Evolutionary conservation across 2,797 vertebrate species (phyloP), one percentile per base, ranked within the genome.

Genomic region (Pangasius mekongensis): DNA sequence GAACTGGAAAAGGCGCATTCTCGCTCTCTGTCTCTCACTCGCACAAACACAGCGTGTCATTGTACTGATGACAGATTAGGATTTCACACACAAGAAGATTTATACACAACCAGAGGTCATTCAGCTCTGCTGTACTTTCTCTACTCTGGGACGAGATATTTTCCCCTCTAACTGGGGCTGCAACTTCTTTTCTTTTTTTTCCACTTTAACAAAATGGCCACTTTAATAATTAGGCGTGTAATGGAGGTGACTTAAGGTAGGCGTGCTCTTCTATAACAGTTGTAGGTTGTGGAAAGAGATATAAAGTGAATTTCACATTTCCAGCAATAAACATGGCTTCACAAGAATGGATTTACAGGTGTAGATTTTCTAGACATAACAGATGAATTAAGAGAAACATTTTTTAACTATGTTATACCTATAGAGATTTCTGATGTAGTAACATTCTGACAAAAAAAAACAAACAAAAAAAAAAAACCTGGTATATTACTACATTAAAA

Each of bases 1-100:
- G 62, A 67, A 83, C 81, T 83, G 81, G 81, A 83, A 49, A 66
- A 33, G 16, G 43, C 43, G 10, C 82, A 66, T 84, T 84, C 62
- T 84, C 18, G 9, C 13, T 27, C 54, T 30, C 30, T 14, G 76
- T 52, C 22, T 47, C 36, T 43, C 22, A 24, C 36, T n/a, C 13
- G 11, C 47, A 54, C 74, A 8, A 30, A 54, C 80, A 27, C 81
- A 7, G 43, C 82, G 5, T 52, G n/a, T 67, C 43, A 10, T 30
- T 1, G 14, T 22, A 30, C 62, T 33, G 43, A 66, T 47, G 81
- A 66, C 81, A 16, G 60, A 83, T 30, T 52, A 67, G 62, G 62
- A 67, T 33, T 66, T 84, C 82, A 66, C 43, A 33, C 43, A 33
- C 3, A 6, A 22, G 14, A 14, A 22, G 62, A 67, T 33, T 33